Percentiles rank a stretch among this genome's conserved stretches.
Evolutionary conservation across 64 coral and sea anemone species (phyloP).

Genomic region (Catalaphyllia jardinei): DNA sequence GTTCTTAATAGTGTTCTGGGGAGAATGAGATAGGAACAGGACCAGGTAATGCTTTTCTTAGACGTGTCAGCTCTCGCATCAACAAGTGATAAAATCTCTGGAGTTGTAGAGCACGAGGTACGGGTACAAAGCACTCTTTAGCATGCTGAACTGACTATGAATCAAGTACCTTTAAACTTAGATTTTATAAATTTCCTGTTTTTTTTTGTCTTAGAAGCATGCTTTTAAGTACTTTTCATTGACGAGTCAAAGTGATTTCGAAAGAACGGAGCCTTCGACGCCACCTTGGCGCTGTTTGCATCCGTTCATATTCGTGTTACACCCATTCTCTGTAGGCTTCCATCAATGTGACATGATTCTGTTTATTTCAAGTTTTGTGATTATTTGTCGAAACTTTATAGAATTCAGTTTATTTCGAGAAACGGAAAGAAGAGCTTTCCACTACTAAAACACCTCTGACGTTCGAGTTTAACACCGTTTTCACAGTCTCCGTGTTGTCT

Average conservation of each 20-base stretch:
- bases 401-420: background rate
- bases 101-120: background rate
- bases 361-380: background rate
- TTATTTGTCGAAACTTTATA: background rate
- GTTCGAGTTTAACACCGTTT: background rate
- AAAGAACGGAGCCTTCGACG: background rate
- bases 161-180: background rate
- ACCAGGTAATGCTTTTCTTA: background rate
- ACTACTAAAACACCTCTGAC: background rate
- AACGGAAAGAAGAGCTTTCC: background rate
- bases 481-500: background rate
- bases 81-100: background rate
- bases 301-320: background rate
- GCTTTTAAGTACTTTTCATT: background rate
- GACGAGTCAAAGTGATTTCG: background rate
- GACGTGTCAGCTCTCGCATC: background rate
- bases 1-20: background rate
- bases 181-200: background rate
- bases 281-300: conserved; percentile 7
- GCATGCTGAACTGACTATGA: background rate
- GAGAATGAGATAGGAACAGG: background rate
- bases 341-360: background rate
- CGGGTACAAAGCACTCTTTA: background rate
- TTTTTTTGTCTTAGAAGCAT: background rate
- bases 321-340: background rate